Conservation (phyloP, 2,113 vertebrate species). For the Cricetomys ansorgei region DNA sequence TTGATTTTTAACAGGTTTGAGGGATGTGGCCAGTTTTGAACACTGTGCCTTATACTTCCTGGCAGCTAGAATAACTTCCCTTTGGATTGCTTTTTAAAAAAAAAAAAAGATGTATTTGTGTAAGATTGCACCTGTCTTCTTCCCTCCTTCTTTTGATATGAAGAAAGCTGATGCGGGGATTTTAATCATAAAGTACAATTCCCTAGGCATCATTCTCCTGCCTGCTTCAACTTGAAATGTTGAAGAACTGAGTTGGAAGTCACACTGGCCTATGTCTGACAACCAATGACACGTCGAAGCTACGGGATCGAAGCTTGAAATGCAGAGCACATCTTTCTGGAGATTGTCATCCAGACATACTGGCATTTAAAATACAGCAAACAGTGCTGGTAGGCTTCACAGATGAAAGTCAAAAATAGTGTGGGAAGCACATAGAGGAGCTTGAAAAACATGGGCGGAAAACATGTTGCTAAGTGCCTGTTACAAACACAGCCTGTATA, state of each 20-base stretch:
- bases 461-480: conserved; percentile 21
- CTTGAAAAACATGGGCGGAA: conserved; percentile 1
- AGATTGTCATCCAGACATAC: conserved; percentile 34
- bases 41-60: neutral
- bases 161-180: conserved; percentile 7
- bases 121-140: conserved; percentile 47
- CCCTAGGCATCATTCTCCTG: neutral
- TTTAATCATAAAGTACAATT: conserved; percentile 72
- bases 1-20: conserved; percentile 60
- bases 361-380: conserved; percentile 61
- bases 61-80: conserved; percentile 18
- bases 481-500: conserved; percentile 46
- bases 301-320: conserved; percentile 45
- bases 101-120: conserved; percentile 15
- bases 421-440: neutral
- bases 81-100: conserved; percentile 14
- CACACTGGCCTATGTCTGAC: conserved; percentile 50
- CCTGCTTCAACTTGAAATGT: conserved; percentile 26
- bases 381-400: neutral
- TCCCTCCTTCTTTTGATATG: neutral
- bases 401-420: conserved; percentile 46
- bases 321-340: neutral
- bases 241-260: conserved; percentile 51
- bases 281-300: conserved; percentile 44
- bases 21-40: neutral